Evolutionary conservation across 2,888 invertebrate species (phyloP).

Genomic region (Strigamia transsilvanica): DNA sequence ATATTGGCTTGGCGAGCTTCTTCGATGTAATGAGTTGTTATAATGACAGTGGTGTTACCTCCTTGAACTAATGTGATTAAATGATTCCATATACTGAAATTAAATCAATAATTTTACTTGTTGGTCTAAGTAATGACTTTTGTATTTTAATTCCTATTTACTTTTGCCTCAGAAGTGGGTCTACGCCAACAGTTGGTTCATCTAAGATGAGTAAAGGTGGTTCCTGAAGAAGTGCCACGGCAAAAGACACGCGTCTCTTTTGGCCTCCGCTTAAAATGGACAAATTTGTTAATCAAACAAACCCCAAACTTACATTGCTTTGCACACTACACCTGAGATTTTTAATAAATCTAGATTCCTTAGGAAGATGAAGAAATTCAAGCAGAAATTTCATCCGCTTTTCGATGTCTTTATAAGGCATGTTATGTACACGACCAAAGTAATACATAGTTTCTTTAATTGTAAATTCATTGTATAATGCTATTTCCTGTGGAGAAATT

Average conservation of each 20-base stretch:
- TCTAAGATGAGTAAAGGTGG: slow-evolving; percentile 90
- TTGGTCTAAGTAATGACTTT: no score
- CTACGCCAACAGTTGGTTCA: slow-evolving; percentile 92
- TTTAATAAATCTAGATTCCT: slow-evolving; percentile 80
- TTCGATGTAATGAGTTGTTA: slow-evolving; percentile 65
- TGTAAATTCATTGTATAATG: slow-evolving; percentile 72
- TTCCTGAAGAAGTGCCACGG: slow-evolving; percentile 90
- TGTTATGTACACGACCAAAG: slow-evolving; percentile 95
- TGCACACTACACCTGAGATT: slow-evolving; percentile 72
- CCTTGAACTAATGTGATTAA: slow-evolving; percentile 62
- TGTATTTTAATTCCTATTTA: slow-evolving; percentile 54
- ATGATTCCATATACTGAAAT: slow-evolving; percentile 64
- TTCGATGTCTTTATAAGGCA: slow-evolving; percentile 81
- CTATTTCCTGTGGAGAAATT: slow-evolving; percentile 60
- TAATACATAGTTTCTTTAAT: slow-evolving; percentile 95
- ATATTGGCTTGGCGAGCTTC: slow-evolving; percentile 80
- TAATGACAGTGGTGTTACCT: slow-evolving; percentile 63
- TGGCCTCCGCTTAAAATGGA: slow-evolving; percentile 78
- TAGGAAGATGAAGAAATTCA: slow-evolving; percentile 89
- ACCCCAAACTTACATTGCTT: neutral
- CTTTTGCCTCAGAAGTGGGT: slow-evolving; percentile 75
- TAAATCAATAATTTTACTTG: no score
- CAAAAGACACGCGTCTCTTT: slow-evolving; percentile 88
- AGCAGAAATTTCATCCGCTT: slow-evolving; percentile 84
- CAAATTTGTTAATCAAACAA: neutral